These are phyloP conservation scores for Gobio occitaniae DNA, from an alignment of 2,797 vertebrate species.

Conservation along the genomic window DNA sequence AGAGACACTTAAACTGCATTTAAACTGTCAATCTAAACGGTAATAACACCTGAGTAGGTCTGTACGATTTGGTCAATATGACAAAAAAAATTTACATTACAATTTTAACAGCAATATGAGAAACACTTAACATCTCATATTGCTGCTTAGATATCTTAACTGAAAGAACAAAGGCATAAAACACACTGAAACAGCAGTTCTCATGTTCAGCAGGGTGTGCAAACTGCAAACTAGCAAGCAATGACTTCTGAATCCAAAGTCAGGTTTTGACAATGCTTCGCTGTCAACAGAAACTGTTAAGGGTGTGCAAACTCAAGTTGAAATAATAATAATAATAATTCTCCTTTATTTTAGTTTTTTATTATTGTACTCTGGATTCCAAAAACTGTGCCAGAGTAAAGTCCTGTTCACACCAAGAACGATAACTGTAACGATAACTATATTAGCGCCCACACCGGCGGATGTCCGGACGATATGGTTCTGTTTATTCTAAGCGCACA, in stretches of 20 bases:
- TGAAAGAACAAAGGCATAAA: constrained; percentile 1
- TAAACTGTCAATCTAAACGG: not conserved
- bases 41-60: not conserved
- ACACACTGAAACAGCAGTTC: constrained; percentile 18
- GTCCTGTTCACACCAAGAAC: too few species aligned
- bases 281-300: not conserved
- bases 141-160: not conserved
- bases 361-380: not conserved
- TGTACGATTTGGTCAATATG: not conserved
- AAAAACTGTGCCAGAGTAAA: too few species aligned
- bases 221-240: constrained; percentile 13
- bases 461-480: not conserved
- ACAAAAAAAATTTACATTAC: not conserved
- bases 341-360: not conserved
- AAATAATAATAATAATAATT: not conserved
- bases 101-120: not conserved
- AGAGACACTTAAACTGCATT: not conserved
- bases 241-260: constrained; percentile 9
- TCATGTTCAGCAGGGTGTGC: constrained; percentile 23
- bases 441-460: not conserved
- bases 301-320: not conserved
- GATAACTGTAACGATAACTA: not conserved
- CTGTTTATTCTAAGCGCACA: not conserved
- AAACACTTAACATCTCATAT: constrained; percentile 1
- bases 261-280: not conserved